phyloP scores from a whole-genome alignment of 1,140 invertebrate species.

The Drosophila eugracilis region DNA sequence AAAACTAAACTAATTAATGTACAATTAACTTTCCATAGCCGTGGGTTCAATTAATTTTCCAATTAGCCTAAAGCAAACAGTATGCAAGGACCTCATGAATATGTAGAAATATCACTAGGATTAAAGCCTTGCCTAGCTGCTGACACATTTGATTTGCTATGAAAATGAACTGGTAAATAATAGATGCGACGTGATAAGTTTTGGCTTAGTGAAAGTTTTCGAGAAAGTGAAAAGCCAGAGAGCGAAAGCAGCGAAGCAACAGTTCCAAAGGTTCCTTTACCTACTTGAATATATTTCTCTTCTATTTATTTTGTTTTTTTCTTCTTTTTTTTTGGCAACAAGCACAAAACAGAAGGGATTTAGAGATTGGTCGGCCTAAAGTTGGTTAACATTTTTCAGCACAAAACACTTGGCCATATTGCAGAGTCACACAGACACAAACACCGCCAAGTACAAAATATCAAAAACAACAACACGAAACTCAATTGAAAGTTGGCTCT shows the following conservation, averaged over 20 bases:
- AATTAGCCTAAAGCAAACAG: constrained; percentile 43
- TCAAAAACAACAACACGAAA: constrained; percentile 31
- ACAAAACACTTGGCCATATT: constrained; percentile 58
- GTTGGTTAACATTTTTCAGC: constrained; percentile 39
- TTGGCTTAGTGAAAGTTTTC: constrained; percentile 3
- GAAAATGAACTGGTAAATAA: constrained; percentile 48
- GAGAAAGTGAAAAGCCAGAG: background rate
- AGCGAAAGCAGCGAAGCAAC: constrained; percentile 43
- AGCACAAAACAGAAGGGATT: constrained; percentile 22
- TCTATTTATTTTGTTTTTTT: background rate
- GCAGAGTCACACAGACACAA: constrained; percentile 28
- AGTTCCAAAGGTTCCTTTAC: constrained; percentile 43
- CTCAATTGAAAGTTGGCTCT: constrained; percentile 53
- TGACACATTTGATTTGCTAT: constrained; percentile 54
- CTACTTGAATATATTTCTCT: constrained; percentile 20
- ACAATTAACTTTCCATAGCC: constrained; percentile 27
- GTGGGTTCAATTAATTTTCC: constrained; percentile 40
- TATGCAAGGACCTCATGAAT: constrained; percentile 10
- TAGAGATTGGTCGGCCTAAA: constrained; percentile 11
- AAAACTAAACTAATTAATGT: constrained; percentile 33
- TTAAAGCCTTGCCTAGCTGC: constrained; percentile 27
- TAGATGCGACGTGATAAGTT: constrained; percentile 35
- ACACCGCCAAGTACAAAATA: constrained; percentile 17
- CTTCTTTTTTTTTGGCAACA: background rate
- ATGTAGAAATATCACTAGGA: constrained; percentile 15